A percentile compares a stretch with the other conserved stretches of the same genome.
Evolutionary conservation across 1,140 invertebrate genomes (phyloP).

Genomic region (Cotesia vestalis): DNA sequence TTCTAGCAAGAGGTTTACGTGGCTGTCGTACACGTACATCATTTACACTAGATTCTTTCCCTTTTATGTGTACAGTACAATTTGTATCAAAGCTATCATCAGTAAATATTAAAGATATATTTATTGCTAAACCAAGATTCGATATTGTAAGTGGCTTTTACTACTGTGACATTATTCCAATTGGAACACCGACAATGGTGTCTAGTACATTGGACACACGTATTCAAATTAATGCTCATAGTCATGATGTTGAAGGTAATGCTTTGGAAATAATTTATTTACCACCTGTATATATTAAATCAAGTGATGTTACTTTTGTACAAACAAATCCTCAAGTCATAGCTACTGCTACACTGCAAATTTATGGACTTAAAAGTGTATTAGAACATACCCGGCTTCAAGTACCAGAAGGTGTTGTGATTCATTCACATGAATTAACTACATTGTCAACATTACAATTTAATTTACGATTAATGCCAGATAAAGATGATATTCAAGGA

Average conservation of each 20-base stretch:
- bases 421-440: constrained; percentile 47
- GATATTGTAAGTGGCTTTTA: constrained; percentile 64
- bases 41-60: constrained; percentile 56
- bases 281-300: constrained; percentile 56
- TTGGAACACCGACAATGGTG: constrained; percentile 54
- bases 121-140: constrained; percentile 63
- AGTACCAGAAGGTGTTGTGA: constrained; percentile 56
- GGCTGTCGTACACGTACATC: constrained; percentile 59
- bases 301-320: constrained; percentile 59
- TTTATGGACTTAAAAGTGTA: constrained; percentile 57
- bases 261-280: constrained; percentile 58
- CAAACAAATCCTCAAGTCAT: constrained; percentile 47
- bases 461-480: constrained; percentile 55
- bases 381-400: constrained; percentile 57
- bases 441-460: constrained; percentile 52
- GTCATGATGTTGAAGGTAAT: constrained; percentile 57
- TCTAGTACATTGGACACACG: constrained; percentile 55
- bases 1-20: constrained; percentile 59
- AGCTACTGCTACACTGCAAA: constrained; percentile 50
- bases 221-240: constrained; percentile 57
- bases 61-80: constrained; percentile 62
- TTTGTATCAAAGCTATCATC: constrained; percentile 51
- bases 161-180: constrained; percentile 63
- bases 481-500: constrained; percentile 60
- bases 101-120: constrained; percentile 59